These are phyloP conservation scores for Empidonax traillii DNA, from an alignment of 2,113 vertebrate species.

Conservation along the genomic window DNA sequence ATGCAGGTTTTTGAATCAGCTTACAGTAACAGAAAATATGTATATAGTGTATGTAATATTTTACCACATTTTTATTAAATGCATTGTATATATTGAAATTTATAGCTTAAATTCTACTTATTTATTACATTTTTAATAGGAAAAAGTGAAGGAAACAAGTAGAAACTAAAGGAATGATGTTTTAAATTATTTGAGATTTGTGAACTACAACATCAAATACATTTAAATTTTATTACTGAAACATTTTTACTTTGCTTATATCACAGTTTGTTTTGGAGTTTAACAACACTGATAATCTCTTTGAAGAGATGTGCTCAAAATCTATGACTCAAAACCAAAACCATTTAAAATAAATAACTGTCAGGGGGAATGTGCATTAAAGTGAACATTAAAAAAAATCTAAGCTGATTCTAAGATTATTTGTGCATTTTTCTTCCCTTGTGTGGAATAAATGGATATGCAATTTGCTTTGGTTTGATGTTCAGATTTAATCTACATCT, in stretches of 20 bases:
- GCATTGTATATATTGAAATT: neutral
- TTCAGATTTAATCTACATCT: neutral
- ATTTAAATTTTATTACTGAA: neutral
- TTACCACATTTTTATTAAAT: neutral
- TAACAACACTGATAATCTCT: neutral
- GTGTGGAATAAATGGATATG: neutral
- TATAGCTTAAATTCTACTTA: neutral
- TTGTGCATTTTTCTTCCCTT: slow-evolving; percentile 4
- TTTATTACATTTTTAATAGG: neutral
- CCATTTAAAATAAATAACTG: slow-evolving; percentile 16
- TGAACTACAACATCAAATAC: neutral
- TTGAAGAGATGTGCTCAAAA: neutral
- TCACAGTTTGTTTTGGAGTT: neutral
- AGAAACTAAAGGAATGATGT: neutral
- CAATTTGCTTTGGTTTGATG: slow-evolving; percentile 2
- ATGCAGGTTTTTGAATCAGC: neutral
- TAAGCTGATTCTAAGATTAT: neutral
- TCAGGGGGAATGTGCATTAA: neutral
- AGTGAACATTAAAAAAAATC: neutral
- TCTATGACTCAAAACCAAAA: neutral
- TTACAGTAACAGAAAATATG: neutral
- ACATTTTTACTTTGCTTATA: neutral
- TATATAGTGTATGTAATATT: neutral
- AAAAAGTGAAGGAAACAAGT: neutral
- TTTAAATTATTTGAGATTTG: neutral